Percentiles rank a stretch among this genome's conserved stretches.
Evolutionary conservation across 2,113 vertebrate genomes (phyloP).

Genomic region (Turdus rufiventris): DNA sequence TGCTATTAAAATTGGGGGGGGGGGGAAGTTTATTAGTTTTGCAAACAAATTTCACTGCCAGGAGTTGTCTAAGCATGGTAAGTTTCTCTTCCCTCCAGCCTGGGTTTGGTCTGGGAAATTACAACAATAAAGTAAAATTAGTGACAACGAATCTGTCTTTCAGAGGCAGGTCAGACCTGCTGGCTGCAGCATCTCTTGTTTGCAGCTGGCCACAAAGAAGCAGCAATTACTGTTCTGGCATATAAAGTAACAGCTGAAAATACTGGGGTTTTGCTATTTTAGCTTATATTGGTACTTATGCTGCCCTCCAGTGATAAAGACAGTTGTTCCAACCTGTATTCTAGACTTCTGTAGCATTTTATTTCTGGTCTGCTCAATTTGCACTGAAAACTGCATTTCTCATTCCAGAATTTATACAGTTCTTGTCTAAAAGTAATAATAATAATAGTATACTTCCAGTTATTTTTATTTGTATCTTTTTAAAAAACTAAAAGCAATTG

Average conservation of each 20-base stretch:
- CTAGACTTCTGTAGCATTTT: neutral
- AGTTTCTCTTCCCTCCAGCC: accelerated
- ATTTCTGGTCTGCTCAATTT: neutral
- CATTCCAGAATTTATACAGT: neutral
- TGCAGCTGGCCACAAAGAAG: neutral
- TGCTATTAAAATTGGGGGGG: neutral
- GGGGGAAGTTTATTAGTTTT: neutral
- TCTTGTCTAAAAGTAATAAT: neutral
- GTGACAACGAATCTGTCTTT: neutral
- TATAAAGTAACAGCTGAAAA: neutral
- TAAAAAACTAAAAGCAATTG: neutral
- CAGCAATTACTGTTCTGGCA: neutral
- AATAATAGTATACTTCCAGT: neutral
- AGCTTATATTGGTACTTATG: neutral
- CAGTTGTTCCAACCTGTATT: neutral
- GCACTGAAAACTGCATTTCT: neutral
- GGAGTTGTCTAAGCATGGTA: neutral
- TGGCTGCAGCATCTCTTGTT: neutral
- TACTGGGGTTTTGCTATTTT: neutral
- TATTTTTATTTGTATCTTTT: neutral
- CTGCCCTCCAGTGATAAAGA: constrained; percentile 37
- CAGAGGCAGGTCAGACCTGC: neutral
- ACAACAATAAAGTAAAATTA: neutral
- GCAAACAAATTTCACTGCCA: neutral
- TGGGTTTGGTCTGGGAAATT: neutral